phyloP scores from a whole-genome alignment of 2,113 vertebrate species.

The Elaphurus davidianus region DNA sequence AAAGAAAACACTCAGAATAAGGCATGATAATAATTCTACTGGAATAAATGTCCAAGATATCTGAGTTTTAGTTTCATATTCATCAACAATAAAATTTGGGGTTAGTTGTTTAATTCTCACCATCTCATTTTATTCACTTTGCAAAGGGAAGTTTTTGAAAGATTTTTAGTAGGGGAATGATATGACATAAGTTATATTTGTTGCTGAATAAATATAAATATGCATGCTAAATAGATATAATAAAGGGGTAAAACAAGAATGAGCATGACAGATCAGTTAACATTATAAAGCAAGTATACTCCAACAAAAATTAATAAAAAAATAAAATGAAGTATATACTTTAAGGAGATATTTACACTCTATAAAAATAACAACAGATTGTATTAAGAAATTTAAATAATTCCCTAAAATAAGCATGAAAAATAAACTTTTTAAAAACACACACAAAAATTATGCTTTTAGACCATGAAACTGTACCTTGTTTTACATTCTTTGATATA shows the following conservation, averaged over 20 bases:
- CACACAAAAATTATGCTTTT: background rate
- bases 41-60: background rate
- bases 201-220: background rate
- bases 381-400: conserved; percentile 16
- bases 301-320: background rate
- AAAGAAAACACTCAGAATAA: conserved; percentile 22
- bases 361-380: background rate
- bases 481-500: background rate
- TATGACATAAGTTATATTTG: background rate
- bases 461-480: background rate
- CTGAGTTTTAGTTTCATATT: background rate
- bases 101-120: background rate
- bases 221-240: background rate
- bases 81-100: background rate
- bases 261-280: background rate
- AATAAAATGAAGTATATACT: background rate
- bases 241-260: background rate
- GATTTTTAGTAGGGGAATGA: background rate
- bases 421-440: background rate
- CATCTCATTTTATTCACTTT: background rate
- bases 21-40: background rate
- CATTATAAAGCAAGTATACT: background rate
- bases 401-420: background rate
- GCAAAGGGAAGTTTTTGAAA: background rate
- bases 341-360: conserved; percentile 5